Conservation (phyloP, 30 jellyfish, hydroid and myxozoan genomes). For the Nemopilema nomurai region DNA sequence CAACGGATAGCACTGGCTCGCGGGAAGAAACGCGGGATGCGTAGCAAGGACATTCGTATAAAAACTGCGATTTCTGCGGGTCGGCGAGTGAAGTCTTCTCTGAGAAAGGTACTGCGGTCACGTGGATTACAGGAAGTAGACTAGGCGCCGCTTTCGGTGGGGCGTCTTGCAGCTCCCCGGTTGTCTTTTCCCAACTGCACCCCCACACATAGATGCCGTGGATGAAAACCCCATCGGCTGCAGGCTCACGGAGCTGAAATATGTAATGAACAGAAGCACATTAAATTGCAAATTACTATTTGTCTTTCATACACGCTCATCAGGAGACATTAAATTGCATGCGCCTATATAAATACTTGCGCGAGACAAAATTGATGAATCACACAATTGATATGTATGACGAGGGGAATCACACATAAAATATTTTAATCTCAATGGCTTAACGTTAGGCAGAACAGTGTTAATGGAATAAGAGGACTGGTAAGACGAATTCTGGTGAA, state of each 20-base stretch:
- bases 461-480: too few relatives aligned
- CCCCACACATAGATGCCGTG: conserved; percentile 82
- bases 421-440: too few relatives aligned
- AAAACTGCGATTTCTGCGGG: conserved; percentile 42
- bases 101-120: conserved; percentile 67
- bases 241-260: conserved; percentile 83
- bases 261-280: background rate
- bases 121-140: conserved; percentile 81
- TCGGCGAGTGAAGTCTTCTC: conserved; percentile 57
- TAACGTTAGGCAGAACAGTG: too few relatives aligned
- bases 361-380: too few relatives aligned
- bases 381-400: too few relatives aligned
- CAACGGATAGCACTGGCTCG: conserved; percentile 60
- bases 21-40: conserved; percentile 55
- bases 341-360: too few relatives aligned
- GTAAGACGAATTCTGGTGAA: too few relatives aligned
- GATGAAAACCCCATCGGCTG: conserved; percentile 81
- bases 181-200: conserved; percentile 84
- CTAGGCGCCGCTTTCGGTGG: conserved; percentile 79
- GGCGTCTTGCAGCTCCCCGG: conserved; percentile 70
- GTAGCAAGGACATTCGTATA: conserved; percentile 79
- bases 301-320: too few relatives aligned
- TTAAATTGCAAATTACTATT: background rate
- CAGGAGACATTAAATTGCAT: too few relatives aligned
- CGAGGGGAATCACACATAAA: too few relatives aligned